phyloP scores from a whole-genome alignment of 2,888 invertebrate species.

The Emmelina monodactyla region DNA sequence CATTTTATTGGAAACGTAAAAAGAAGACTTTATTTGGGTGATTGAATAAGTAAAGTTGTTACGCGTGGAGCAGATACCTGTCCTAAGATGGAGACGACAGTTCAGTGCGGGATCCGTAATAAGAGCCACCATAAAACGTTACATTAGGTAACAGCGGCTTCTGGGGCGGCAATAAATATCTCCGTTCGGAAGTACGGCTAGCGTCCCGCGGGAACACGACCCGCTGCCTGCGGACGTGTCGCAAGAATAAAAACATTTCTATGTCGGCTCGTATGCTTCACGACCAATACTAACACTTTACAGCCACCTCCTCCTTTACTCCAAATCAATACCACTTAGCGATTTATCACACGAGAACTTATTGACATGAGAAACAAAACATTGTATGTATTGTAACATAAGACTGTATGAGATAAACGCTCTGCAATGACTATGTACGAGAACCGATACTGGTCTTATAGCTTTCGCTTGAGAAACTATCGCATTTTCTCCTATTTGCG shows the following conservation, averaged over 20 bases:
- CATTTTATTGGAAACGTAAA: slow-evolving; percentile 20
- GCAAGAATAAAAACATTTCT: slow-evolving; percentile 58
- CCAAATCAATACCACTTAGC: slow-evolving; percentile 57
- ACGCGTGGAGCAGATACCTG: slow-evolving; percentile 23
- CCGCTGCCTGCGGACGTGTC: slow-evolving; percentile 54
- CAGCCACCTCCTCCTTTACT: slow-evolving; percentile 16
- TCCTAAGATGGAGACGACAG: slow-evolving; percentile 27
- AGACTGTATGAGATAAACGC: slow-evolving; percentile 26
- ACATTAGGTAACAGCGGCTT: slow-evolving; percentile 65
- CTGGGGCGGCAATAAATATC: slow-evolving; percentile 65
- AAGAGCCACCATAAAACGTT: slow-evolving; percentile 64
- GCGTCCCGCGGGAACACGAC: slow-evolving; percentile 59
- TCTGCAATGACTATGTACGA: neutral
- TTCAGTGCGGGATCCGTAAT: slow-evolving; percentile 52
- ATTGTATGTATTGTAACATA: no score
- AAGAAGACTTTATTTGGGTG: slow-evolving; percentile 25
- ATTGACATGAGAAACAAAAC: no score
- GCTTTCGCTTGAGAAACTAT: slow-evolving; percentile 53
- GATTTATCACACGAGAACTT: no score
- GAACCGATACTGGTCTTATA: slow-evolving; percentile 31
- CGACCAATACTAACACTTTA: neutral
- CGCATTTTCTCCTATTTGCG: slow-evolving; percentile 43
- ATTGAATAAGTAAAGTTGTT: slow-evolving; percentile 43
- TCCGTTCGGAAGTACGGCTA: slow-evolving; percentile 61
- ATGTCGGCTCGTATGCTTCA: slow-evolving; percentile 12